A percentile compares a stretch with the other conserved stretches of the same genome.
These are phyloP conservation scores for Fregetta grallaria DNA, from an alignment of 2,113 vertebrate genomes.

Conservation along the genomic window DNA sequence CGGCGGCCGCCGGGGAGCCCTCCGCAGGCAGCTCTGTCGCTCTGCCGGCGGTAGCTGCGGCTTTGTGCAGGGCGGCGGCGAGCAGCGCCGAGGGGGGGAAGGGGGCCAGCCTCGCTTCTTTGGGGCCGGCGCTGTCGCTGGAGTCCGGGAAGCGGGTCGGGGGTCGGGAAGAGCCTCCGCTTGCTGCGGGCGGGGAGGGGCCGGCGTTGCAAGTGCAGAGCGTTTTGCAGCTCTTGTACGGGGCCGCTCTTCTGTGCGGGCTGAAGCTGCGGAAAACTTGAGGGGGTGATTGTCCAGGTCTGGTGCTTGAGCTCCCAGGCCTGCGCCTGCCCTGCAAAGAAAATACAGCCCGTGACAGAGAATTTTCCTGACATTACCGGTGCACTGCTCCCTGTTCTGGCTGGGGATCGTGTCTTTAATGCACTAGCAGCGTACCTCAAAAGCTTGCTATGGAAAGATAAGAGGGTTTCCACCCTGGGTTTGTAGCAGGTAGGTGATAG, in stretches of 20 bases:
- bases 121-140: not conserved
- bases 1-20: not conserved
- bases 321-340: not conserved
- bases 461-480: not conserved
- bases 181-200: not conserved
- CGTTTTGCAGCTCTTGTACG: not conserved
- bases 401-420: too few relatives aligned
- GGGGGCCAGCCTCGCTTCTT: not conserved
- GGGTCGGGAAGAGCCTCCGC: not conserved
- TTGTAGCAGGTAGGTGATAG: too few relatives aligned
- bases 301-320: too few relatives aligned
- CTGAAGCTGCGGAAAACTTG: not conserved
- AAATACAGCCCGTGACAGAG: not conserved
- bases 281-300: not conserved
- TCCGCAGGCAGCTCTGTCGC: not conserved
- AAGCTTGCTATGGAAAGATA: not conserved
- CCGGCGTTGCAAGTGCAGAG: fast-evolving
- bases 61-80: not conserved
- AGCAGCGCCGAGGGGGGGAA: not conserved
- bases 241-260: too few relatives aligned
- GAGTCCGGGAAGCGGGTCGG: not conserved
- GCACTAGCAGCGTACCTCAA: fast-evolving
- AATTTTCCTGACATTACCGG: fast-evolving
- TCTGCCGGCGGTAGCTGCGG: not conserved
- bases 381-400: not conserved